Conservation (phyloP, 2,888 invertebrate species). For the Drosophila prostipennis region DNA sequence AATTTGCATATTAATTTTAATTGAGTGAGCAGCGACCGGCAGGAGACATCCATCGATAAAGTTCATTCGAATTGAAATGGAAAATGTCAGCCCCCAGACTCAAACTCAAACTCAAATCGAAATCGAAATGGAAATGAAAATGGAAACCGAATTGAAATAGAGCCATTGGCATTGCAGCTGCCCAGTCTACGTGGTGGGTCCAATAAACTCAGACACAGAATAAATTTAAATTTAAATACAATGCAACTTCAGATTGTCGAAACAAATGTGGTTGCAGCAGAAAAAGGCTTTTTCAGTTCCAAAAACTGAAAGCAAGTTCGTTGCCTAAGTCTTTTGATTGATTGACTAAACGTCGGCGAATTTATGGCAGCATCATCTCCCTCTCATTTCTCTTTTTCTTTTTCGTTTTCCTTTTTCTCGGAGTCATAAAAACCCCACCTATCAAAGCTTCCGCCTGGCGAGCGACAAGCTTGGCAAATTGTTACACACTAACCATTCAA, state of each 20-base stretch:
- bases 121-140: slow-evolving; percentile 26
- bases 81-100: slow-evolving; percentile 70
- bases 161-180: slow-evolving; percentile 54
- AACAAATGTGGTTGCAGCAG: slow-evolving; percentile 12
- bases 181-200: slow-evolving; percentile 26
- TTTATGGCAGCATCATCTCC: slow-evolving; percentile 26
- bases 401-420: background rate
- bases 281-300: slow-evolving; percentile 7
- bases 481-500: slow-evolving; percentile 60
- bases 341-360: slow-evolving; percentile 5
- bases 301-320: slow-evolving; percentile 46
- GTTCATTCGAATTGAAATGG: slow-evolving; percentile 56
- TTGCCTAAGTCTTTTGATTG: slow-evolving; percentile 66
- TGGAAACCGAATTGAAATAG: slow-evolving; percentile 44
- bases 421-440: slow-evolving; percentile 27
- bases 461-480: slow-evolving; percentile 45
- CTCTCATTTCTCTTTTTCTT: slow-evolving; percentile 24
- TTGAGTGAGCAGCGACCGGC: slow-evolving; percentile 56
- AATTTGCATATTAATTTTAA: slow-evolving; percentile 79
- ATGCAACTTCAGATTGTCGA: slow-evolving; percentile 27
- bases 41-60: slow-evolving; percentile 48
- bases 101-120: slow-evolving; percentile 34
- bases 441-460: slow-evolving; percentile 60
- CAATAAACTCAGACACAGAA: slow-evolving; percentile 11
- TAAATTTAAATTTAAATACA: slow-evolving; percentile 47